A percentile compares a stretch with the other conserved stretches of the same genome.
Evolutionary conservation across 2,113 vertebrate species (phyloP).

Genomic region (Phoenicopterus ruber): DNA sequence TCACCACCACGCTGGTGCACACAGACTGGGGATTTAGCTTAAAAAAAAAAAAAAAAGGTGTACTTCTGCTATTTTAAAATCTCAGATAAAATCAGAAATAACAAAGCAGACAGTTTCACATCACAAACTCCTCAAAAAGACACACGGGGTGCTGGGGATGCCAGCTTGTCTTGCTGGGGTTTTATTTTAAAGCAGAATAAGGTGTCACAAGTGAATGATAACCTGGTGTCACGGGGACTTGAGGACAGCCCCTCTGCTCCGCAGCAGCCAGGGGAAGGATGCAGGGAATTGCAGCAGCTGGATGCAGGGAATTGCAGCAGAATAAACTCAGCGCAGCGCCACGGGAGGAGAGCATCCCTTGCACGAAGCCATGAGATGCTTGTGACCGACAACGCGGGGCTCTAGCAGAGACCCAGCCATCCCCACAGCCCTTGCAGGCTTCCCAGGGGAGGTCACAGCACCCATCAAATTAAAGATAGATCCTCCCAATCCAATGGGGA

Average conservation of each 20-base stretch:
- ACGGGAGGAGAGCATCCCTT: neutral
- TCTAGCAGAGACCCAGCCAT: neutral
- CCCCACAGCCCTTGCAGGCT: neutral
- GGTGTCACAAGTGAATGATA: neutral
- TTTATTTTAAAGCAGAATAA: neutral
- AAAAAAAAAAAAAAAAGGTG: neutral
- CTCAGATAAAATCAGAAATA: neutral
- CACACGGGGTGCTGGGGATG: neutral
- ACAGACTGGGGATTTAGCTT: neutral
- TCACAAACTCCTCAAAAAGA: neutral
- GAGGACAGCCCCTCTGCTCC: neutral
- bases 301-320: neutral
- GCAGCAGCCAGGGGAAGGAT: neutral
- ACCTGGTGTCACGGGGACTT: neutral
- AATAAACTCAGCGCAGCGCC: neutral
- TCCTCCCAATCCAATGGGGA: fast-evolving
- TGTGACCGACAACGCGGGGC: fast-evolving
- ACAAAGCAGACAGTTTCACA: neutral
- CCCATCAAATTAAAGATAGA: fast-evolving
- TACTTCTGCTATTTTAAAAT: neutral
- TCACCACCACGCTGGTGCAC: neutral
- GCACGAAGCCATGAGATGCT: fast-evolving
- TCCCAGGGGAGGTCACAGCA: neutral
- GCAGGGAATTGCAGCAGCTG: neutral
- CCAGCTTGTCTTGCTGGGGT: neutral